These are phyloP conservation scores for Phalacrocorax carbo DNA, from an alignment of 2,113 vertebrate species.

Conservation along the genomic window DNA sequence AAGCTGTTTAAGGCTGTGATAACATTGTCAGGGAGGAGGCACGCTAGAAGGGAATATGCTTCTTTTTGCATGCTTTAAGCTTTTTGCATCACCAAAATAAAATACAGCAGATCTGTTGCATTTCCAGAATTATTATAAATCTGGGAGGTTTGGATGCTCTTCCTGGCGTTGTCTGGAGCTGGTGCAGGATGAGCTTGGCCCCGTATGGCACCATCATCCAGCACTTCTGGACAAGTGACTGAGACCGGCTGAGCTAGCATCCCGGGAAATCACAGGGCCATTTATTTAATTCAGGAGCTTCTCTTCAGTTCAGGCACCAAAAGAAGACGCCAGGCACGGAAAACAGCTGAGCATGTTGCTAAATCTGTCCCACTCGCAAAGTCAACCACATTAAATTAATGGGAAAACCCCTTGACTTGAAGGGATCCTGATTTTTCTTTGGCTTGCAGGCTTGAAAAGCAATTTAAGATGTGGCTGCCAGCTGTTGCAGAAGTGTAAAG, in stretches of 20 bases:
- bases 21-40: neutral
- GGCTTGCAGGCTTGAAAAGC: neutral
- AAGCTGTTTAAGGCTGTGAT: neutral
- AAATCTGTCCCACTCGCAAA: neutral
- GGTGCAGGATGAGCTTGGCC: neutral
- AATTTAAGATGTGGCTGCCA: neutral
- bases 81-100: neutral
- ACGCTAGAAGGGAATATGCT: neutral
- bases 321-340: neutral
- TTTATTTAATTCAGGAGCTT: neutral
- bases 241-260: neutral
- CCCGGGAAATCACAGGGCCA: rapidly evolving
- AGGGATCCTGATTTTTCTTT: neutral
- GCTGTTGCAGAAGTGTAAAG: neutral
- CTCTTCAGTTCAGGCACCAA: neutral
- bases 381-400: neutral
- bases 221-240: neutral
- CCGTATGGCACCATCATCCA: neutral
- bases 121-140: neutral
- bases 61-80: neutral
- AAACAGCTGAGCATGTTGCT: neutral
- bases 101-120: neutral
- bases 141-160: neutral
- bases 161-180: neutral
- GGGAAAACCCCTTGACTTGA: neutral